These are phyloP conservation scores for Hephaestus fuliginosus DNA, from an alignment of 2,797 vertebrate genomes.

Conservation along the genomic window DNA sequence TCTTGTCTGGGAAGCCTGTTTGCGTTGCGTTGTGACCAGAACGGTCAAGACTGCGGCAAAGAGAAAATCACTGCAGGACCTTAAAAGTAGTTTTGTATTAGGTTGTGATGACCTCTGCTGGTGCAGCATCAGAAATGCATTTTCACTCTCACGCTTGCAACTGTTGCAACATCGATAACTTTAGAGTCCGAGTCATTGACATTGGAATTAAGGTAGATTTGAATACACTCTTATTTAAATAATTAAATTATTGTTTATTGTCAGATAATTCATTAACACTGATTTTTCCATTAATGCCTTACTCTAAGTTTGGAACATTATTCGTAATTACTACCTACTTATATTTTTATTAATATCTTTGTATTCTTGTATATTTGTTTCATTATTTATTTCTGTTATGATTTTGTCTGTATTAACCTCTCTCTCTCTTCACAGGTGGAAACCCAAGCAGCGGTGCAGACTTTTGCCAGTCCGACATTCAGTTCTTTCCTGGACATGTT, in stretches of 20 bases:
- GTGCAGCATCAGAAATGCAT: slow-evolving; percentile 48
- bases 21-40: slow-evolving; percentile 58
- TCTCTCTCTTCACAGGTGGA: slow-evolving; percentile 75
- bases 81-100: slow-evolving; percentile 57
- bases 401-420: background rate
- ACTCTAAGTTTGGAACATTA: background rate
- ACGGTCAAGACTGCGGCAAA: slow-evolving; percentile 82
- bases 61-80: slow-evolving; percentile 78
- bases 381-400: background rate
- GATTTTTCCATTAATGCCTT: background rate
- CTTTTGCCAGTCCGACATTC: slow-evolving; percentile 95
- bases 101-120: slow-evolving; percentile 87
- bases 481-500: slow-evolving; percentile 96
- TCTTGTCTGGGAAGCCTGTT: slow-evolving; percentile 57
- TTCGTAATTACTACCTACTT: background rate
- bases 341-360: background rate
- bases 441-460: slow-evolving; percentile 88
- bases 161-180: background rate
- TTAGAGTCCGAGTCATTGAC: background rate
- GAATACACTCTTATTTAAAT: background rate
- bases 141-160: background rate
- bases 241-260: background rate
- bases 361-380: background rate
- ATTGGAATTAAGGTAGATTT: background rate
- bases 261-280: background rate